Conservation (phyloP, 1,140 invertebrate species). For the Ceratina calcarata region DNA sequence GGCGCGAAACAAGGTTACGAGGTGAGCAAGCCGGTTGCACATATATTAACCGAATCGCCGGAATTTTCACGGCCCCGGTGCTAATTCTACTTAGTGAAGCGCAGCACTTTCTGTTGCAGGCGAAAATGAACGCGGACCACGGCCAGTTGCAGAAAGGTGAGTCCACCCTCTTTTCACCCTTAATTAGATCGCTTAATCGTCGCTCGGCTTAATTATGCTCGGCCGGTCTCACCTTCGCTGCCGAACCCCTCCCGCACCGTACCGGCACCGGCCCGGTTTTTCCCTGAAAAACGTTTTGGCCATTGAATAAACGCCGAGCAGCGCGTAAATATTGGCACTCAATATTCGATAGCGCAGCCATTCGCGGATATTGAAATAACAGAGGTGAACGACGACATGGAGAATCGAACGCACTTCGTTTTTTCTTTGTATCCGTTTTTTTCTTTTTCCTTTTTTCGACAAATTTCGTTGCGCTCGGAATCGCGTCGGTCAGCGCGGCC, state of each 20-base stretch:
- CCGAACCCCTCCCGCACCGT: too few species aligned
- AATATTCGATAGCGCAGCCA: constrained; percentile 27
- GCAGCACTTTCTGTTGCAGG: constrained; percentile 81
- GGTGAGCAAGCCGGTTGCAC: constrained; percentile 70
- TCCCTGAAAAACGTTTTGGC: constrained; percentile 3
- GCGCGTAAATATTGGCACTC: constrained; percentile 37
- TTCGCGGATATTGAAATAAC: constrained; percentile 39
- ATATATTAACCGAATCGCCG: constrained; percentile 52
- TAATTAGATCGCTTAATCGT: constrained; percentile 31
- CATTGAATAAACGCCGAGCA: constrained; percentile 36
- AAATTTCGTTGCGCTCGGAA: constrained; percentile 9
- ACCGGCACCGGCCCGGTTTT: too few species aligned
- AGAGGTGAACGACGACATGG: constrained; percentile 16
- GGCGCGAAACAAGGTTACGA: constrained; percentile 82
- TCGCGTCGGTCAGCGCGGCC: neutral
- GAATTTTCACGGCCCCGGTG: constrained; percentile 52
- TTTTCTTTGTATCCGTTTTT: neutral
- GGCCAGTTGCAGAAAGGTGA: constrained; percentile 82
- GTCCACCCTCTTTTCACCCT: constrained; percentile 28
- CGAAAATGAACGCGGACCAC: constrained; percentile 82
- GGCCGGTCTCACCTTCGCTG: too few species aligned
- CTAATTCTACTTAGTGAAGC: constrained; percentile 77
- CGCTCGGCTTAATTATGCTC: constrained; percentile 20
- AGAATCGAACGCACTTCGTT: neutral
- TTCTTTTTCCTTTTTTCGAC: neutral